Evolutionary conservation across 2,888 invertebrate genomes (phyloP).

Genomic region (Doris montereyensis): DNA sequence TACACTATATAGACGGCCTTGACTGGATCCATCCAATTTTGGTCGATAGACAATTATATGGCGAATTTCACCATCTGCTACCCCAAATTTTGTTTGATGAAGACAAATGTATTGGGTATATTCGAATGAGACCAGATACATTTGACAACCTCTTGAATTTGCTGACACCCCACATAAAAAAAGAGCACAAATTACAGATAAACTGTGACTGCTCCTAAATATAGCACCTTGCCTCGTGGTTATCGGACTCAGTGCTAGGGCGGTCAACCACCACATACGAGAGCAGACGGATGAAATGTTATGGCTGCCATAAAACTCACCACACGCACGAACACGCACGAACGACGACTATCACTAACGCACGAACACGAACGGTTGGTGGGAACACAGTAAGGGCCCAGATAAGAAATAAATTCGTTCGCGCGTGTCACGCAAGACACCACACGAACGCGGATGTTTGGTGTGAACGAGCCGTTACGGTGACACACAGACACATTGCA

Average conservation of each 20-base stretch:
- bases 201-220: not conserved
- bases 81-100: not conserved
- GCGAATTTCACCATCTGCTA: no score
- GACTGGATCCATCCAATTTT: not conserved
- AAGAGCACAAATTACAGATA: no score
- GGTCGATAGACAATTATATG: no score
- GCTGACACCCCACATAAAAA: not conserved
- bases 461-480: not conserved
- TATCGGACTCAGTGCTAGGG: no score
- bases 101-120: not conserved
- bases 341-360: not conserved
- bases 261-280: not conserved
- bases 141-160: no score
- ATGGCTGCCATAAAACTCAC: not conserved
- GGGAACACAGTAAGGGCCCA: not conserved
- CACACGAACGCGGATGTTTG: not conserved
- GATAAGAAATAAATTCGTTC: not conserved
- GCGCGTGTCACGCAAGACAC: not conserved
- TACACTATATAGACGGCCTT: no score
- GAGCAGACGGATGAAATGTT: not conserved
- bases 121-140: not conserved
- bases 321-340: no score
- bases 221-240: not conserved
- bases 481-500: no score
- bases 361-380: not conserved